Base-by-base conservation (phyloP, 1,140 invertebrate genomes). In the Brachionus koreanus region DNA sequence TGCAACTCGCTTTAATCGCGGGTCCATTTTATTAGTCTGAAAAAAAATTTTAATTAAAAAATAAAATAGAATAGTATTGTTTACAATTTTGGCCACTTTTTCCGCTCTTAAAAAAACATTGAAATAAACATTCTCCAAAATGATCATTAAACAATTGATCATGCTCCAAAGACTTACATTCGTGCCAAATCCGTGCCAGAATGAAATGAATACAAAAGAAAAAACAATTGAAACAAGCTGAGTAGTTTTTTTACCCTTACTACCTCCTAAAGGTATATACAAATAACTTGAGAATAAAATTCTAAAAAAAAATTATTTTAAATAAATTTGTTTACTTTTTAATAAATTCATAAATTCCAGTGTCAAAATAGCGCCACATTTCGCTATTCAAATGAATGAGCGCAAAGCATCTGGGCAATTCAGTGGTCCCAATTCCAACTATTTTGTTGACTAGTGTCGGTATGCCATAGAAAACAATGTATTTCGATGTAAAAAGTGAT, bases 231-330 rank as follows among this genome's bases (percentile, higher is more conserved):
- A 37, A 9, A 65, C 16, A 37, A 79, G n/a, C 23, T 79, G 33
- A 10, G 46, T 57, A n/a, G n/a, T 57, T 33, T 52, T 57, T 35
- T 77, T 77, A 9, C 46, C 23, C 35, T n/a, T 79, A 10, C 49
- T 79, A 39, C 76, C 76, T 39, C 76, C 76, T 29, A 79, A 49
- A 61, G 76, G 76, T 61, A 79, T 61, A 43, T 79, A 79, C n/a
- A 79, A 23, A 61, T 79, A 79, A 61, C 76, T 74, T 37, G 5
- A 29, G 25, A 29, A 25, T 25, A 23, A 57, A 57, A 65, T 61
- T 61, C 6, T 16, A 61, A 72, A 39, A 42, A 39, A 72, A 52
- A 52, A 16, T 35, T 9, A 19, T 52, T 52, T 57, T 52, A 35
- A 19, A 23, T 77, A 5, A 57, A 57, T 23, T 3, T 3, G 1